These are phyloP conservation scores for Porites divaricata DNA, from an alignment of 92 coral and sea anemone species.

Conservation along the genomic window DNA sequence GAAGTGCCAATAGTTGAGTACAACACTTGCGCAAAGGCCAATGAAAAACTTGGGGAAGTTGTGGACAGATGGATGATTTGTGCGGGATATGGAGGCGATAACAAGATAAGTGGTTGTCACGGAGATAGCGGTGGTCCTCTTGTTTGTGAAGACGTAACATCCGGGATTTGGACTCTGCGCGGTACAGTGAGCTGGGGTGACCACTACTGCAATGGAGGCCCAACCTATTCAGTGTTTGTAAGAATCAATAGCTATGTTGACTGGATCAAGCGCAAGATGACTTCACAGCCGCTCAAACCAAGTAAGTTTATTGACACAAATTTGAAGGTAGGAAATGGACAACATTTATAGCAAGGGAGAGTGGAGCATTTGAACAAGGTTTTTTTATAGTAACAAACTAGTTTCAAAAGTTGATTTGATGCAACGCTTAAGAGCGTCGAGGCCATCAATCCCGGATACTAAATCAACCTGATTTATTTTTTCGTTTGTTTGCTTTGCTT, in stretches of 20 bases:
- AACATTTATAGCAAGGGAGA: no score
- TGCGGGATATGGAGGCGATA: constrained; percentile 80
- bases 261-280: constrained; percentile 74
- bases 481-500: no score
- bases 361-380: no score
- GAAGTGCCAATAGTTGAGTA: constrained; percentile 73
- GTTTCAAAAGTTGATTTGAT: no score
- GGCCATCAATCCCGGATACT: no score
- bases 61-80: constrained; percentile 70
- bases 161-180: constrained; percentile 76
- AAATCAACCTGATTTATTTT: no score
- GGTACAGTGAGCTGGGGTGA: constrained; percentile 95
- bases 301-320: constrained; percentile 25
- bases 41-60: constrained; percentile 49
- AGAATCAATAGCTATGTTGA: constrained; percentile 76
- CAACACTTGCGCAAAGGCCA: constrained; percentile 62
- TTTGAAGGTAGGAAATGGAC: no score
- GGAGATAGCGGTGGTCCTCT: constrained; percentile 92
- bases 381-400: no score
- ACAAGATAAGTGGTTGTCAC: constrained; percentile 76
- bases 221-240: constrained; percentile 73
- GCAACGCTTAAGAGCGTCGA: no score
- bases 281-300: constrained; percentile 31
- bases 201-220: constrained; percentile 67
- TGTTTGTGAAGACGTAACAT: constrained; percentile 61